Percentiles rank a stretch among this genome's conserved stretches.
Conservation (phyloP, 2,888 invertebrate genomes). For the Aquatica leii region DNA sequence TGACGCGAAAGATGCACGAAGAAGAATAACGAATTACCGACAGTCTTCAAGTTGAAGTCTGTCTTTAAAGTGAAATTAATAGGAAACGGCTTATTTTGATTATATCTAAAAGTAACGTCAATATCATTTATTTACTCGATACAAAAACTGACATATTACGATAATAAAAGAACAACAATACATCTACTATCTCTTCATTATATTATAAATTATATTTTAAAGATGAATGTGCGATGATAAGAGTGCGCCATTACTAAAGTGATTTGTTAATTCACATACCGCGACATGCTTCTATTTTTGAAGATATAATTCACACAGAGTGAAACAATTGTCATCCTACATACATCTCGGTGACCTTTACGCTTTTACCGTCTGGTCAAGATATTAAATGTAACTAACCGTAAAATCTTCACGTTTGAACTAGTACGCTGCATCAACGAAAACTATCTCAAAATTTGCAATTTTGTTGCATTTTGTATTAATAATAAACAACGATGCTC, state of each 20-base stretch:
- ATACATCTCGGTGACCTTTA: background rate
- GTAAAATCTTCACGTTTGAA: background rate
- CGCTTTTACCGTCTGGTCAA: background rate
- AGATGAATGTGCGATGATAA: conserved; percentile 3
- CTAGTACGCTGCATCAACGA: no score
- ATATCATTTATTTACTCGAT: conserved; percentile 2
- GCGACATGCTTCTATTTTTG: conserved; percentile 5
- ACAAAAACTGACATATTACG: background rate
- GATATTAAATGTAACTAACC: background rate
- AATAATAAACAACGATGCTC: no score
- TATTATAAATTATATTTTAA: conserved; percentile 6
- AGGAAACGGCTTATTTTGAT: conserved; percentile 7
- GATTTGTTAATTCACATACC: conserved; percentile 12
- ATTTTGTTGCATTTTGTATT: no score
- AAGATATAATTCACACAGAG: conserved; percentile 1
- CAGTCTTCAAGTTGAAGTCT: conserved; percentile 15
- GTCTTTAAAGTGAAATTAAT: conserved; percentile 5
- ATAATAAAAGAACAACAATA: conserved; percentile 7
- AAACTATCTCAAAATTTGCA: background rate
- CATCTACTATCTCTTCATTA: background rate
- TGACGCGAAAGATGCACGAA: conserved; percentile 30
- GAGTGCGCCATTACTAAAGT: background rate
- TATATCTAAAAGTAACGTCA: conserved; percentile 7
- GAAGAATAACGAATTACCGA: background rate
- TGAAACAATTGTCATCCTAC: background rate